A percentile compares a stretch with the other conserved stretches of the same genome.
Conservation (phyloP, 92 coral and sea anemone genomes). For the Umimayanthus kanabou region DNA sequence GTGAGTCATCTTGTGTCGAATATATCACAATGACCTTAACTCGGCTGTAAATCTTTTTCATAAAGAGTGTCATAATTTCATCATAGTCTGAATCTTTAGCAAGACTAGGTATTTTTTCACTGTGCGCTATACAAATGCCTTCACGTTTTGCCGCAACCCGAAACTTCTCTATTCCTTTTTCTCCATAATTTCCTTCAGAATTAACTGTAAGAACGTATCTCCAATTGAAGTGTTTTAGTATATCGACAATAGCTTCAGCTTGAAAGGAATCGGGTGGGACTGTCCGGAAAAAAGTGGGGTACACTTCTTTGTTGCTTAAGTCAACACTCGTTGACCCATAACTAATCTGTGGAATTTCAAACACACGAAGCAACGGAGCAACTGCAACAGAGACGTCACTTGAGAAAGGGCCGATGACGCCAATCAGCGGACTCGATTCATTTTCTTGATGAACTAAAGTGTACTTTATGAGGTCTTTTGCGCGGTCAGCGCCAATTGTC, state of each 20-base stretch:
- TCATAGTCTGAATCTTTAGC: constrained; percentile 51
- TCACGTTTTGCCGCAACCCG: constrained; percentile 46
- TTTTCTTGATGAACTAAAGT: constrained; percentile 53
- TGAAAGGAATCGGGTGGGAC: constrained; percentile 94
- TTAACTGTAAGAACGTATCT: constrained; percentile 74
- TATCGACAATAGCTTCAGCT: constrained; percentile 84
- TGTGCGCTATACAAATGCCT: constrained; percentile 71
- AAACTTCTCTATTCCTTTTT: constrained; percentile 71
- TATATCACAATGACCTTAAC: constrained; percentile 73
- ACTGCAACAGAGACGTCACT: constrained; percentile 94
- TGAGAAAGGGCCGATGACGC: constrained; percentile 86
- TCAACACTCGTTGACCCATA: constrained; percentile 91
- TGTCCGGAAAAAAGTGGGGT: constrained; percentile 86
- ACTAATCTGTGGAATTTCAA: constrained; percentile 93
- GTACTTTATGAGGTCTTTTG: constrained; percentile 82
- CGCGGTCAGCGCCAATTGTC: constrained; percentile 94
- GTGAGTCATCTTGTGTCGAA: constrained; percentile 79
- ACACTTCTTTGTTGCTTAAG: constrained; percentile 87
- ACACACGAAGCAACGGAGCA: constrained; percentile 90
- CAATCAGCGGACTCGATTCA: constrained; percentile 55
- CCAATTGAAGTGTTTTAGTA: constrained; percentile 77
- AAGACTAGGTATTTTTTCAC: constrained; percentile 53
- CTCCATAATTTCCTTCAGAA: constrained; percentile 84
- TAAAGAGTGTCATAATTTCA: constrained; percentile 25
- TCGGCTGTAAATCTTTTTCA: constrained; percentile 13